Conservation (phyloP, 2,888 invertebrate species). For the Cataglyphis livida region DNA sequence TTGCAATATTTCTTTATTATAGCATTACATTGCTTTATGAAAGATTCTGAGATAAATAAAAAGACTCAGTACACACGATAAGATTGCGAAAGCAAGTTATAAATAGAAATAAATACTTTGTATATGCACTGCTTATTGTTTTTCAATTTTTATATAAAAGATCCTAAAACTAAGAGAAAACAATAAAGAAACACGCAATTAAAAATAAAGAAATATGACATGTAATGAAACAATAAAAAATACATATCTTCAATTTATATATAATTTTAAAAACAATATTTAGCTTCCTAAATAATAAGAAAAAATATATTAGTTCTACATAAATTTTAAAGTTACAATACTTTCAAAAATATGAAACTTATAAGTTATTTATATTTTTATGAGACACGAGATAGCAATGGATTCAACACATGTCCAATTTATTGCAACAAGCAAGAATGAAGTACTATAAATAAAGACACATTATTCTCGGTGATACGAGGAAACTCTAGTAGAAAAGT, state of each 20-base stretch:
- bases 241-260: neutral
- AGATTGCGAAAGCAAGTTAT: slow-evolving; percentile 24
- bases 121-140: neutral
- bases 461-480: neutral
- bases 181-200: neutral
- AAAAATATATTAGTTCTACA: neutral
- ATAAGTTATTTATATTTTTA: neutral
- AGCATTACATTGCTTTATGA: slow-evolving; percentile 25
- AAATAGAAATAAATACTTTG: neutral
- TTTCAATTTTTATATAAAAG: neutral
- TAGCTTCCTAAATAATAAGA: neutral
- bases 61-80: neutral
- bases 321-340: neutral
- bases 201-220: neutral
- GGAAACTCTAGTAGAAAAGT: neutral
- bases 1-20: slow-evolving; percentile 39
- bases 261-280: neutral
- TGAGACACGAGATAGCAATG: neutral
- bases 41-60: slow-evolving; percentile 18
- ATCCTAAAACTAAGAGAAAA: neutral
- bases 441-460: neutral
- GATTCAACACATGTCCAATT: neutral
- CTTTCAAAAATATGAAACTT: neutral
- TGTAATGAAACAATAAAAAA: neutral
- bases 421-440: neutral